These are phyloP conservation scores for Chelonia mydas DNA, from an alignment of 2,797 vertebrate genomes.

Conservation along the genomic window DNA sequence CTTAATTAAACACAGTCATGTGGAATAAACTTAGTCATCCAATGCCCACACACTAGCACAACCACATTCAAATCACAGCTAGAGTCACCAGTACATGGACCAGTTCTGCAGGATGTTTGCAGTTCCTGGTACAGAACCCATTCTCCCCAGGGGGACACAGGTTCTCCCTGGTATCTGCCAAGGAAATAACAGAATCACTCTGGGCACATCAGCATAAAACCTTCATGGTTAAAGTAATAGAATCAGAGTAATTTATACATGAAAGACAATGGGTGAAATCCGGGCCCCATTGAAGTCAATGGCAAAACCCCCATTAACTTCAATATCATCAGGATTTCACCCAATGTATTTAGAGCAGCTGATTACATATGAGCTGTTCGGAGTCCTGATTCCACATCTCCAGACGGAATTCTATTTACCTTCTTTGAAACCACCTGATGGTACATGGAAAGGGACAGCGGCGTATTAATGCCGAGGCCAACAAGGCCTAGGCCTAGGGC, in stretches of 20 bases:
- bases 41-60: neutral
- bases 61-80: neutral
- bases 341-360: neutral
- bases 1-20: neutral
- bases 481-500: too few species aligned
- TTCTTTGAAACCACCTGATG: neutral
- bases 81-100: neutral
- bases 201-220: neutral
- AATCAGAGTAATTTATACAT: neutral
- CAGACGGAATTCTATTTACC: neutral
- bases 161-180: neutral
- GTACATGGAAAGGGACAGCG: neutral
- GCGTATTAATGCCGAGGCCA: too few species aligned
- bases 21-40: neutral
- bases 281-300: neutral
- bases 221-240: neutral
- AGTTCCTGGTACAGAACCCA: neutral
- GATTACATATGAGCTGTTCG: neutral
- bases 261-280: fast-evolving
- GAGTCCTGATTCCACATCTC: neutral
- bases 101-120: neutral
- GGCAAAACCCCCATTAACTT: fast-evolving
- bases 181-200: fast-evolving
- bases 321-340: neutral
- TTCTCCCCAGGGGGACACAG: fast-evolving